These are phyloP conservation scores for Agrypnia vestita DNA, from an alignment of 1,140 invertebrate genomes.

Conservation along the genomic window DNA sequence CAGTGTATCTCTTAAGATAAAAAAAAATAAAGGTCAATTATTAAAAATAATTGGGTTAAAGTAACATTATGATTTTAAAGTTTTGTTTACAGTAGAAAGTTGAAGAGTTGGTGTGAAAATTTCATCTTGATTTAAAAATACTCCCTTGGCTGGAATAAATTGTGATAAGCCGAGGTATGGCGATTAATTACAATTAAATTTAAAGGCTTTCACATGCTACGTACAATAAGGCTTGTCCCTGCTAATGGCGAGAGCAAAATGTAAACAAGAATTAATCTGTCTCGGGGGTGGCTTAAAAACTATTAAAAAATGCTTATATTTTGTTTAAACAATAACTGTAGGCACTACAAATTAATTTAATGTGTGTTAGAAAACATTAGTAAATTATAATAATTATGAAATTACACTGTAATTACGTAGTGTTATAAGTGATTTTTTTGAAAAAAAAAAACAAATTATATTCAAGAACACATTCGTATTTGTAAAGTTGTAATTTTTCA, in stretches of 20 bases:
- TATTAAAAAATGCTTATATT: slow-evolving; percentile 23
- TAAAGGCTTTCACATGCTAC: slow-evolving; percentile 35
- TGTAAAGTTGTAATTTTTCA: too few species aligned
- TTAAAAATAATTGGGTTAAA: too few species aligned
- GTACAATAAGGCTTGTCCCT: slow-evolving; percentile 35
- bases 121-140: slow-evolving; percentile 8
- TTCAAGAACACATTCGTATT: too few species aligned
- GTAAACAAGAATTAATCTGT: slow-evolving; percentile 40
- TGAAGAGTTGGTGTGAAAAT: neutral
- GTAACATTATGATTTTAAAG: too few species aligned
- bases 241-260: slow-evolving; percentile 25
- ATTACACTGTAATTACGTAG: too few species aligned
- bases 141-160: neutral
- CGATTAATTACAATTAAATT: slow-evolving; percentile 42
- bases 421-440: too few species aligned
- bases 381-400: too few species aligned
- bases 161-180: neutral
- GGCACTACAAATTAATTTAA: neutral
- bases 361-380: too few species aligned
- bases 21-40: too few species aligned
- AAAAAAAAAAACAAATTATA: too few species aligned
- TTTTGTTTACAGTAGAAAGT: too few species aligned
- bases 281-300: slow-evolving; percentile 15
- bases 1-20: too few species aligned
- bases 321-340: slow-evolving; percentile 1